Base-by-base conservation (phyloP, 2,888 invertebrate genomes). In the Priocnemis perturbator region DNA sequence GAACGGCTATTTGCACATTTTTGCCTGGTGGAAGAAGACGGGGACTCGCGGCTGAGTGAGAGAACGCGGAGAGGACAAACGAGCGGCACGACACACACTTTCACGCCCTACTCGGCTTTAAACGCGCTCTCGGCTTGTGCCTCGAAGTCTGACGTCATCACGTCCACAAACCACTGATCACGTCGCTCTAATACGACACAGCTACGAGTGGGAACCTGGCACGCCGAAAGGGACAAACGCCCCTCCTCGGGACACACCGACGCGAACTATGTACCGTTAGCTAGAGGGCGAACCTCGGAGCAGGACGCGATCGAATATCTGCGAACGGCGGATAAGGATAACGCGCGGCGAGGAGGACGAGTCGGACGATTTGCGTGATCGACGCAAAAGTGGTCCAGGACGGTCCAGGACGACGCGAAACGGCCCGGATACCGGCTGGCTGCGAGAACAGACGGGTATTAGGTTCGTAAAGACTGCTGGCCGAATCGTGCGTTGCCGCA, bases 41-140 rank as follows among this genome's bases (percentile, higher is more conserved):
- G 37, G 37, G 4, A 11, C 37, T 2, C 37, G 37, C 3, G 3
- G 26, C 26, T n/a, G 26, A 26, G 26, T 7, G 37, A 73, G 68
- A 79, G 74, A 69, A 80, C 75, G 57, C 68, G 60, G 53, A 73
- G 65, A 61, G 64, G 75, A 37, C 37, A 37, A 78, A 83, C 74
- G 77, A 78, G 73, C 81, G 76, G 78, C 81, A 85, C 84, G 78
- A 81, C 79, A 82, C 82, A 86, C 87, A 85, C 85, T 85, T 85
- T 85, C 86, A 87, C 87, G 87, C 86, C 87, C 87, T 85, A 83
- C 85, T 87, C 85, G 83, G 81, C 84, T 85, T 84, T 82, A 86
- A 85, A 85, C 86, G 83, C 85, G 83, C 83, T 83, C 83, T 78
- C 82, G 81, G 82, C 81, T 85, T 84, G 77, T 83, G 79, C 79